Evolutionary conservation across 2,888 invertebrate genomes (phyloP).

Genomic region (Ophion obscuratus): DNA sequence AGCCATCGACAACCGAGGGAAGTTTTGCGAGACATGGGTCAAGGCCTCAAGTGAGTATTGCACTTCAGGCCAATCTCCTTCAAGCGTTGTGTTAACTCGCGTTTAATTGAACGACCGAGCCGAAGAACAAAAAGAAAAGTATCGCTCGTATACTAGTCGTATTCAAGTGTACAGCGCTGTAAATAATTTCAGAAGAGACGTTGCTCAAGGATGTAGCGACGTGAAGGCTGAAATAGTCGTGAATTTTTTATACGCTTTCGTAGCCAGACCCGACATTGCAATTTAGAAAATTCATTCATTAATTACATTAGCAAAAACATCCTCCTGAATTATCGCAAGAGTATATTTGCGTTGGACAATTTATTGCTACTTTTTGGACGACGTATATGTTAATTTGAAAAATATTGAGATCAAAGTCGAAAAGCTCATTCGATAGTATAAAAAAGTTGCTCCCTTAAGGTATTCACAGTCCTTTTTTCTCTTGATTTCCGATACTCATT

Average conservation of each 20-base stretch:
- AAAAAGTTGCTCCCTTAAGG: neutral
- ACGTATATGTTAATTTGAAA: neutral
- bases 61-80: constrained; percentile 43
- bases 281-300: neutral
- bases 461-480: neutral
- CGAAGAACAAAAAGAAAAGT: neutral
- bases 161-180: neutral
- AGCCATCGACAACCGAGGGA: constrained; percentile 94
- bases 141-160: constrained; percentile 3
- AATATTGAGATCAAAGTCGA: neutral
- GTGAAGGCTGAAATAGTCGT: neutral
- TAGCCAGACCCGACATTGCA: neutral
- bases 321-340: neutral
- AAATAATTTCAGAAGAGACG: constrained; percentile 19
- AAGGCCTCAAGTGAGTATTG: constrained; percentile 94
- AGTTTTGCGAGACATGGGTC: constrained; percentile 96
- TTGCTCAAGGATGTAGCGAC: neutral
- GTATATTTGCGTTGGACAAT: neutral
- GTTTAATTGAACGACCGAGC: constrained; percentile 24
- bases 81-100: constrained; percentile 16
- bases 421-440: neutral
- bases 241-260: neutral
- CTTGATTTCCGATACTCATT: neutral
- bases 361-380: neutral
- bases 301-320: neutral